Evolutionary conservation across 2,113 vertebrate genomes (phyloP), one percentile per base, ranked within the genome.

Genomic region (Equus quagga): DNA sequence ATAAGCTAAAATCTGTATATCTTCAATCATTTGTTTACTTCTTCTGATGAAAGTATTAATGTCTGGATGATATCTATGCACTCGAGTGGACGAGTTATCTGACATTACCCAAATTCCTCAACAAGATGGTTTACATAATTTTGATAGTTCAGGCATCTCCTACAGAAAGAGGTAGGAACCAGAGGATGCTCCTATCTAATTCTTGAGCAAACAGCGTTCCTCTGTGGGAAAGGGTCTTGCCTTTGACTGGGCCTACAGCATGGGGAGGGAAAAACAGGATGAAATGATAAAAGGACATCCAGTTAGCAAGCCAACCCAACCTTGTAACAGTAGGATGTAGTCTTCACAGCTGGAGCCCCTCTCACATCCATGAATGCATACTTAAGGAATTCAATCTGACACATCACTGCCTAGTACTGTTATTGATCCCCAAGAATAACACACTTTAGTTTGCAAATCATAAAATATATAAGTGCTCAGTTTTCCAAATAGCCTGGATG

Each of bases 361-460:
- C 14, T 21, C 31, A 23, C 1, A 44, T 26, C 41, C 18, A 1
- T 5, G 60, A 86, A 78, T 19, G 19, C 18, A 54, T 4, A 44
- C 44, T 88, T 84, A 67, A 67, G 56, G 84, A 92, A 84, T 85
- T 91, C 54, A 26, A 17, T 21, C 46, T 79, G 86, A 85, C 33
- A n/a, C 3, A 13, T 75, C 17, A 24, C 18, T 36, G 11, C 49
- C 31, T 64, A 26, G 21, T 46, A 26, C 19, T 44, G 28, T 70
- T 82, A 80, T 33, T 89, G 72, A 96, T 82, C 23, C 15, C 23
- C 41, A 58, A 49, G 41, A 49, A 92, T 75, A 84, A 78, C 44
- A 76, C n/a, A 75, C 28, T 80, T 65, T 60, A 31, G n/a, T 95
- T 93, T 78, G 81, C 67, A 89, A 56, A 93, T 93, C 41, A 67